phyloP scores from a whole-genome alignment of 2,797 vertebrate species.

The Clarias platycephalus region DNA sequence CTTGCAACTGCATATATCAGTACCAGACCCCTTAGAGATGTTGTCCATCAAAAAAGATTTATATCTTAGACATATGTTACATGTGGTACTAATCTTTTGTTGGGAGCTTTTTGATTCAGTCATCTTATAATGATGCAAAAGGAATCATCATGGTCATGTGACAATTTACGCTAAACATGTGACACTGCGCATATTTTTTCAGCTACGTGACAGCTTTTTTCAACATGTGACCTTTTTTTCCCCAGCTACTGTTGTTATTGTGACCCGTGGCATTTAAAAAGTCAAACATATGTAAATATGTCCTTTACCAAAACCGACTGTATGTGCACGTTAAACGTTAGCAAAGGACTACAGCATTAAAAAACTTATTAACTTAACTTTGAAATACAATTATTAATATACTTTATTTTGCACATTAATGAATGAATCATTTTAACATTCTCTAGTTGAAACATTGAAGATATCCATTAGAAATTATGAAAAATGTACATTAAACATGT shows the following conservation, averaged over 20 bases:
- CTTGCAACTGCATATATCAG: slow-evolving; percentile 36
- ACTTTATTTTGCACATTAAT: background rate
- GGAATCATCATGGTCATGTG: too few relatives aligned
- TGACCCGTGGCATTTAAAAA: too few relatives aligned
- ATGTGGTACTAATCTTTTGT: too few relatives aligned
- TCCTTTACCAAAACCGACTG: background rate
- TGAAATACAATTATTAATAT: background rate
- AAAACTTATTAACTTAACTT: background rate
- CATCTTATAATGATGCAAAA: too few relatives aligned
- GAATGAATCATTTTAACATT: background rate
- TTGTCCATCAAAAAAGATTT: too few relatives aligned
- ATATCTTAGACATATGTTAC: too few relatives aligned
- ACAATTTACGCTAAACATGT: background rate
- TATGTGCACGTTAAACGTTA: background rate
- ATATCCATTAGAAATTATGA: background rate
- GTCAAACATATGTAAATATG: background rate
- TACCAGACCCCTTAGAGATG: background rate
- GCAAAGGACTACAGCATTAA: background rate
- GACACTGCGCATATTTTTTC: slow-evolving; percentile 1
- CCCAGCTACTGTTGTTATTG: background rate
- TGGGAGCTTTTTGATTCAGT: too few relatives aligned
- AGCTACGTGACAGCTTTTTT: too few relatives aligned
- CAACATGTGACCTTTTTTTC: slow-evolving; percentile 1
- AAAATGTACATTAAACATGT: background rate
- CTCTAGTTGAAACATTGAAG: background rate